Evolutionary conservation across 2,888 invertebrate genomes (phyloP).

Genomic region (Epirrita christyi): DNA sequence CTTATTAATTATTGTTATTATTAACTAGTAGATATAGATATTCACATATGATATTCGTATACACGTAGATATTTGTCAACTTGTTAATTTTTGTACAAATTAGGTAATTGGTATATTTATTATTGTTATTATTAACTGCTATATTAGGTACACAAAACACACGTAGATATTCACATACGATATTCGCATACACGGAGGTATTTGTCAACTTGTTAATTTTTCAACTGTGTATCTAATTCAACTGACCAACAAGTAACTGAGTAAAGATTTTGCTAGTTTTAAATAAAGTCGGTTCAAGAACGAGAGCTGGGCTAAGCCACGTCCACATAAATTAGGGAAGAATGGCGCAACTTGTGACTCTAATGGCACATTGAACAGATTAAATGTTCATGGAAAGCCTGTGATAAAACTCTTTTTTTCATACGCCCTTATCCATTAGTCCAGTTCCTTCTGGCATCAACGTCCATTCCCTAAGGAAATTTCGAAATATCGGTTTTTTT

Average conservation of each 20-base stretch:
- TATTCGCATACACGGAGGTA: not conserved
- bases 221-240: not conserved
- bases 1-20: too few relatives aligned
- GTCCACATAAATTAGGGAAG: slow-evolving; percentile 73
- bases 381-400: slow-evolving; percentile 60
- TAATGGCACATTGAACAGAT: slow-evolving; percentile 76
- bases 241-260: not conserved
- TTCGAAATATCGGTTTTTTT: too few relatives aligned
- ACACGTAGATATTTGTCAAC: not conserved
- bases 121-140: too few relatives aligned
- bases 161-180: too few relatives aligned
- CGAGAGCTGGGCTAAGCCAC: slow-evolving; percentile 43
- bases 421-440: not conserved
- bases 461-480: too few relatives aligned
- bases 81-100: not conserved
- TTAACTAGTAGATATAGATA: too few relatives aligned
- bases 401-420: not conserved
- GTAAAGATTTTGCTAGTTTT: slow-evolving; percentile 12
- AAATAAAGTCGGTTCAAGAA: slow-evolving; percentile 26
- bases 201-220: too few relatives aligned
- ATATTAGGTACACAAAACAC: too few relatives aligned
- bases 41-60: too few relatives aligned
- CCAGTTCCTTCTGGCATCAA: not conserved
- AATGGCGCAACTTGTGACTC: slow-evolving; percentile 75
- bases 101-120: not conserved